Percentiles rank a stretch among this genome's conserved stretches.
phyloP scores from a whole-genome alignment of 2,797 vertebrate genomes.

The Heterohyrax brucei region DNA sequence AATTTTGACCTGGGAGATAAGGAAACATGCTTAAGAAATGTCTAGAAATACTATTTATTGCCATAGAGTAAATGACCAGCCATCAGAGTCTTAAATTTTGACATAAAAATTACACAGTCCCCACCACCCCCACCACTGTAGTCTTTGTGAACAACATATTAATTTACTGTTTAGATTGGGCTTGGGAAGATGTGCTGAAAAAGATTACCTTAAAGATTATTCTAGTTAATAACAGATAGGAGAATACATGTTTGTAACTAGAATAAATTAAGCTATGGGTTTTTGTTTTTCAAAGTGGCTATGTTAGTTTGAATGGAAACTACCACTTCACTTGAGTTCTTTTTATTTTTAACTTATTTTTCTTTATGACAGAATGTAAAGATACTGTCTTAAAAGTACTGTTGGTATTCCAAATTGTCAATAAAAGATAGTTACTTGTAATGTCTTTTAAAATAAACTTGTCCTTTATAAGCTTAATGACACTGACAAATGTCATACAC shows the following conservation, averaged over 20 bases:
- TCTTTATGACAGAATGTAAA: constrained; percentile 59
- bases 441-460: constrained; percentile 63
- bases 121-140: background rate
- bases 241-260: constrained; percentile 27
- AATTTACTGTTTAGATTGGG: constrained; percentile 29
- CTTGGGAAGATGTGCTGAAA: constrained; percentile 20
- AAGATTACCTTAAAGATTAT: constrained; percentile 76
- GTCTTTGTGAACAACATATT: background rate
- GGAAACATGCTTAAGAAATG: constrained; percentile 24
- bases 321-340: constrained; percentile 77
- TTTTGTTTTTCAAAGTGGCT: constrained; percentile 84
- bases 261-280: constrained; percentile 37
- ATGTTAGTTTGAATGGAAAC: constrained; percentile 81
- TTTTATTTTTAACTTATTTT: constrained; percentile 85
- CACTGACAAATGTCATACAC: background rate
- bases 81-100: constrained; percentile 34
- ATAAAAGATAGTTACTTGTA: constrained; percentile 87
- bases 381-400: constrained; percentile 69
- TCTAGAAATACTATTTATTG: background rate
- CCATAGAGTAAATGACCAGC: background rate
- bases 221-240: constrained; percentile 68
- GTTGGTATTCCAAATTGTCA: constrained; percentile 85
- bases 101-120: background rate
- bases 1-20: constrained; percentile 31
- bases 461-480: constrained; percentile 39